phyloP scores from a whole-genome alignment of 2,113 vertebrate genomes.

The Cathartes aura region DNA sequence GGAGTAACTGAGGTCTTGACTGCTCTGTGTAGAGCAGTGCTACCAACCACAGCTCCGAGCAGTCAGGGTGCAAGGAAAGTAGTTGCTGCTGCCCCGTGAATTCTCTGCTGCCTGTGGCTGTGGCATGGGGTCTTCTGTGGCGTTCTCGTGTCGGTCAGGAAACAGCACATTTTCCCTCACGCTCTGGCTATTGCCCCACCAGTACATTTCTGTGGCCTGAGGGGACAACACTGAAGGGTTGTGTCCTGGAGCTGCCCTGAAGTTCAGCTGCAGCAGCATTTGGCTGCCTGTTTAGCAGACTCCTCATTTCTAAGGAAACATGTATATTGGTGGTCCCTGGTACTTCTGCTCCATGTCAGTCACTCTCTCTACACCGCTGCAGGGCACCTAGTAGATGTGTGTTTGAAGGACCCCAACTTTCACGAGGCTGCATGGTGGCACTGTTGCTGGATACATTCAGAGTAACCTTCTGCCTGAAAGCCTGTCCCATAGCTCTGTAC shows the following conservation, averaged over 20 bases:
- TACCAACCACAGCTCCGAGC: neutral
- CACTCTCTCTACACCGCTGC: neutral
- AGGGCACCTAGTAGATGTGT: neutral
- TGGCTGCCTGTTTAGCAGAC: neutral
- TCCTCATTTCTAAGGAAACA: neutral
- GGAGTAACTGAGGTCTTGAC: neutral
- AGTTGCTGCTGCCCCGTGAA: neutral
- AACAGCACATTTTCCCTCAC: neutral
- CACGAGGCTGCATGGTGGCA: neutral
- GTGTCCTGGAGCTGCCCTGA: neutral
- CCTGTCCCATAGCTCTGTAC: neutral
- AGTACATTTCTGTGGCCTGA: neutral
- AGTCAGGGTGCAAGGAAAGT: neutral
- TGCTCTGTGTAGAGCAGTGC: neutral
- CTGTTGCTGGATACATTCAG: neutral
- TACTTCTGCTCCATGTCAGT: neutral
- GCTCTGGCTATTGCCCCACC: neutral
- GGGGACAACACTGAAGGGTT: neutral
- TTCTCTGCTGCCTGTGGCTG: neutral
- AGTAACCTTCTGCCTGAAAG: neutral
- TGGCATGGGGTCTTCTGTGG: neutral
- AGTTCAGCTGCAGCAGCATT: neutral
- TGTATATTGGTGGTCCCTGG: neutral
- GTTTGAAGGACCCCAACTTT: neutral
- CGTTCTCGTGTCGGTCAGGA: accelerated